Evolutionary conservation across 2,797 vertebrate species (phyloP), one percentile per base, ranked within the genome.

Genomic region (Tragopan temminckii): DNA sequence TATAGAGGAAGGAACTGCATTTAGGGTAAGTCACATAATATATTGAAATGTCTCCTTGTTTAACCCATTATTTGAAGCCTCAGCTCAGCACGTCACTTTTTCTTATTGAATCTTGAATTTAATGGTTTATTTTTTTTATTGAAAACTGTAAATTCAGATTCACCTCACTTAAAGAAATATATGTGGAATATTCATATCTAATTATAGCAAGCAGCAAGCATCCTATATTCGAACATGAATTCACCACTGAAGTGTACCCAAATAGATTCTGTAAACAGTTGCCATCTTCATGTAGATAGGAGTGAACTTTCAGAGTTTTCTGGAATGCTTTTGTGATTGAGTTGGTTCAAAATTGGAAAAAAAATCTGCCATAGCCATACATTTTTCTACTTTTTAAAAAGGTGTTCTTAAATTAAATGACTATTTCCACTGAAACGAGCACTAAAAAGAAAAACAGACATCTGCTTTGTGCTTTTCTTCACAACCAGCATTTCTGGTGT

Each of bases 1-100:
- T 96, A 99, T 99, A 5, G 99, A 99, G 96, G 99, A 99, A 80
- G 99, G 99, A 94, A 99, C 99, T 5, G 98, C 99, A 31, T 99
- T 99, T 95, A 98, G 99, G 98, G 99, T 99, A 96, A 99, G 99
- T 95, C 38, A 80, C 57, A 25, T 14, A 0, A 13, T 8, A 10
- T 5, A 15, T 29, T 13, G 25, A 7, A 7, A 4, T 0, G 11
- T 53, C 38, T 75, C 33, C 24, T 50, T 7, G 15, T n/a, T 13
- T 7, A 46, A n/a, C 11, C 35, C n/a, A 0, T 4, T 5, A 7
- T 8, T 57, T 61, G 29, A 2, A 58, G 6, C 24, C 74, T 29
- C 52, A 4, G 80, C 25, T 52, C 63, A 12, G 33, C 1, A 0
- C 31, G 0, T 6, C 36, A 0, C 20, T 36, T 9, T 5, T 38